phyloP scores from a whole-genome alignment of 2,797 vertebrate species.

The Bradypus variegatus region DNA sequence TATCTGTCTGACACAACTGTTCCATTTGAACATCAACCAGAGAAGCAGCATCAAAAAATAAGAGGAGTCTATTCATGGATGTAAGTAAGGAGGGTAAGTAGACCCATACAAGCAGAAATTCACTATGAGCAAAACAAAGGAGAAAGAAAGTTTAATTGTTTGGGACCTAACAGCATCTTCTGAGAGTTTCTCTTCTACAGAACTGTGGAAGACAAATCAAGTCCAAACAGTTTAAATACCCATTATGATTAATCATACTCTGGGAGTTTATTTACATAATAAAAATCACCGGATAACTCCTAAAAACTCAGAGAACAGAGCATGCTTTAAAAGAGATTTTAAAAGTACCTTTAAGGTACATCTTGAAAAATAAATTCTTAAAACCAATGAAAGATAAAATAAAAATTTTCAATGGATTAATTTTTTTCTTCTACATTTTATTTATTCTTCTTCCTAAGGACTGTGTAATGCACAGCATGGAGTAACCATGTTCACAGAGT shows the following conservation, averaged over 20 bases:
- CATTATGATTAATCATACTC: background rate
- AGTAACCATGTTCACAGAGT: background rate
- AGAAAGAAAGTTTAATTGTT: background rate
- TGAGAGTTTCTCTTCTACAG: conserved; percentile 10
- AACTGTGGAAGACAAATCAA: conserved; percentile 27
- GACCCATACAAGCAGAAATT: background rate
- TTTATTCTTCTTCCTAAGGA: background rate
- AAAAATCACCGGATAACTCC: background rate
- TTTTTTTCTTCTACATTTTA: background rate
- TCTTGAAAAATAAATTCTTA: conserved; percentile 4
- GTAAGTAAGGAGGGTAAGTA: background rate
- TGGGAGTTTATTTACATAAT: background rate
- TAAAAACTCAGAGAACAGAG: background rate
- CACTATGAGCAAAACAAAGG: background rate
- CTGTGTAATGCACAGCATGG: background rate
- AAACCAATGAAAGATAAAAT: conserved; percentile 31
- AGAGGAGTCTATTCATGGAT: background rate
- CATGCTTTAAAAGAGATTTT: background rate
- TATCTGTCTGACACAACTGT: background rate
- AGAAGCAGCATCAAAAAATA: background rate
- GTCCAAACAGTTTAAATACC: background rate
- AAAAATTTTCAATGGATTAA: background rate
- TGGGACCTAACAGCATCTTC: background rate
- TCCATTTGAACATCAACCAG: background rate
- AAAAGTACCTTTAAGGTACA: background rate